Evolutionary conservation across 2,113 vertebrate genomes (phyloP).

Genomic region (Baryphthengus martii): DNA sequence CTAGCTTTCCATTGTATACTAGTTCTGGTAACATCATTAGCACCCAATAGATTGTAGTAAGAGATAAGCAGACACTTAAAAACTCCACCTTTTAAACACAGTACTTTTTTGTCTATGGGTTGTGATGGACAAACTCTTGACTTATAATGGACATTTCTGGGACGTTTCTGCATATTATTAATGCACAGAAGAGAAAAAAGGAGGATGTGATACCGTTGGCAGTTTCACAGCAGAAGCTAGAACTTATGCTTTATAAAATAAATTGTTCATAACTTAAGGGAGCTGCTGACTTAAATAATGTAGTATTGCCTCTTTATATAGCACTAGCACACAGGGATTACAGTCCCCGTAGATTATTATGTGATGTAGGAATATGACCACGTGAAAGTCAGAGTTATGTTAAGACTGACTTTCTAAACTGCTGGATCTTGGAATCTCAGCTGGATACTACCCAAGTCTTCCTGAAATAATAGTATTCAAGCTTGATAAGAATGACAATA

Average conservation of each 20-base stretch:
- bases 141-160: neutral
- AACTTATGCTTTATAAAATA: neutral
- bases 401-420: neutral
- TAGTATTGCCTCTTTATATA: neutral
- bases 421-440: neutral
- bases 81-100: fast-evolving
- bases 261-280: neutral
- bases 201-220: neutral
- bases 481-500: neutral
- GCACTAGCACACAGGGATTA: neutral
- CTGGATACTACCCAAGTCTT: neutral
- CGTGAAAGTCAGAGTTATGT: neutral
- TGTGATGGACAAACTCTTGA: neutral
- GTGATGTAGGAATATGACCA: neutral
- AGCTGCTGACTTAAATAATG: neutral
- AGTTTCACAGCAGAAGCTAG: neutral
- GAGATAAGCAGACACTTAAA: neutral
- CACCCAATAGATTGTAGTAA: neutral
- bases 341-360: neutral
- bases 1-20: neutral
- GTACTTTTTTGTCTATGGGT: neutral
- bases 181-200: neutral
- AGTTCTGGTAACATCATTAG: neutral
- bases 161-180: neutral
- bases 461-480: neutral